Evolutionary conservation across 2,797 vertebrate genomes (phyloP).

Genomic region (Cirrhinus mrigala): DNA sequence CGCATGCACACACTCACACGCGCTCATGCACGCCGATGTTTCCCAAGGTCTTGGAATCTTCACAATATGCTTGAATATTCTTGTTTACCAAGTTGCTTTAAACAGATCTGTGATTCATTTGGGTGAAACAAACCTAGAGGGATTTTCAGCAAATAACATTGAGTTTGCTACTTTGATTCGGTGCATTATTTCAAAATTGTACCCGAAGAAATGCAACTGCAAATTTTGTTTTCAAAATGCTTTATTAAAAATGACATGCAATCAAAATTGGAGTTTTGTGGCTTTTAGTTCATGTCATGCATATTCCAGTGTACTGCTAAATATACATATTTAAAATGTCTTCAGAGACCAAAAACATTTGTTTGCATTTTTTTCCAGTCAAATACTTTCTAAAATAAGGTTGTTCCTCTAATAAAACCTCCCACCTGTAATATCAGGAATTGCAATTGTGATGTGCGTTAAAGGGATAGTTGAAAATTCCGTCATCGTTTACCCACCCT

Average conservation of each 20-base stretch:
- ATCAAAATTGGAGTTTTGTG: neutral
- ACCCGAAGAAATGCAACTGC: neutral
- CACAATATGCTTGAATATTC: slow-evolving; percentile 26
- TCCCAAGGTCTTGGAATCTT: slow-evolving; percentile 33
- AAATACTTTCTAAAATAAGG: neutral
- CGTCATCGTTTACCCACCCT: neutral
- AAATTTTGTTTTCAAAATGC: neutral
- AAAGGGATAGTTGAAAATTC: neutral
- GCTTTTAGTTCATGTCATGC: neutral
- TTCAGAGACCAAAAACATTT: neutral
- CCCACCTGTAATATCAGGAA: neutral
- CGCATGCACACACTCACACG: slow-evolving; percentile 4
- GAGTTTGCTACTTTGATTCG: neutral
- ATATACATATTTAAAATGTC: neutral
- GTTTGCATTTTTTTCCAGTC: neutral
- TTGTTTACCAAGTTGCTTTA: slow-evolving; percentile 36
- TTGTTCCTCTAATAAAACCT: neutral
- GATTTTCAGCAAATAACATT: slow-evolving; percentile 30
- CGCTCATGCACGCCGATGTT: neutral
- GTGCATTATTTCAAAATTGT: neutral
- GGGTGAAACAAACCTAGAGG: slow-evolving; percentile 40
- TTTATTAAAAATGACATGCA: slow-evolving; percentile 31
- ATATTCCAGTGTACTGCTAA: neutral
- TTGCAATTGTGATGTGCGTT: neutral
- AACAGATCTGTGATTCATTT: slow-evolving; percentile 35